Base-by-base conservation (phyloP, 2,888 invertebrate species). In the Sinotaia quadrata region DNA sequence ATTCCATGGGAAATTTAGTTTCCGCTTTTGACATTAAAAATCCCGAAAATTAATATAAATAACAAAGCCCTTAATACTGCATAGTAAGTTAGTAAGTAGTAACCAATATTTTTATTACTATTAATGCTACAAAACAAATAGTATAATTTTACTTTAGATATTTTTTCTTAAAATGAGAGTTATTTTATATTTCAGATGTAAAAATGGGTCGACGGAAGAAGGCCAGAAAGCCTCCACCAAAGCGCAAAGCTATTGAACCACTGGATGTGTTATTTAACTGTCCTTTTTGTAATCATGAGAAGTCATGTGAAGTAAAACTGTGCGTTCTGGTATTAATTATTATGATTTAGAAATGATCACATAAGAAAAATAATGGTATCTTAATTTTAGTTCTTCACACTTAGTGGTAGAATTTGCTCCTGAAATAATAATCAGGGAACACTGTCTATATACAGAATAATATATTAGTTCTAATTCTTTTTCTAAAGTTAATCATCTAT, bases 231-330 rank as follows among this genome's bases (percentile, higher is more conserved):
- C 97, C 98, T n/a, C 96, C 98, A 60, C 92, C 95, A 63, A 98
- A 96, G 87, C 91, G 94, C 76, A 98, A 97, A 89, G 93, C 94
- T 1, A 96, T 98, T 79, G 93, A 94, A 85, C 96, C 98, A 0
- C 90, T 99, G 66, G 98, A 98, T 87, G 94, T 94, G 68, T 95
- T 96, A 87, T 99, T 99, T 88, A 98, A 98, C 87, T 99, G 99
- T 85, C 98, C 98, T 15, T 99, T 99, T 90, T 99, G 99, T 88
- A 99, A 99, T 89, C 98, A 99, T 87, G 98, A 99, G 89, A 96
- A 96, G 84, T 97, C 97, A 0, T 99, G 99, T 88, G 98, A 99
- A 91, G 98, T 98, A 27, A 97, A 98, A 92, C 95, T 99, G 98
- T 97, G 91, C 91, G 93, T 83, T 1, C 18, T 54, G 27, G 29